These are phyloP conservation scores for Meiosimyza platycephala DNA, from an alignment of 2,888 invertebrate species.

Conservation along the genomic window DNA sequence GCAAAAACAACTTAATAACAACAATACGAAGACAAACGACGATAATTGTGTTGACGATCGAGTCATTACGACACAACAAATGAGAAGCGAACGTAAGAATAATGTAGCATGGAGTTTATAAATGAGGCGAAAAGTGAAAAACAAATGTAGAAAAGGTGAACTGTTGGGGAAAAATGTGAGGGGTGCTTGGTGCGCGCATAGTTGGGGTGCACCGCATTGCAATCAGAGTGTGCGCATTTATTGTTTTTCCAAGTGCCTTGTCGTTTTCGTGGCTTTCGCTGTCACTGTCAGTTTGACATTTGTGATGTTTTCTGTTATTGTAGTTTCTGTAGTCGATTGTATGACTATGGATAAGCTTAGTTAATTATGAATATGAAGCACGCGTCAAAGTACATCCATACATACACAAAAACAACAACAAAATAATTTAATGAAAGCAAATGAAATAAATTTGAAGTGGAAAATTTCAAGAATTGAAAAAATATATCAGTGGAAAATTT, in stretches of 20 bases:
- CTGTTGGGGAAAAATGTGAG: background rate
- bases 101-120: background rate
- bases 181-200: background rate
- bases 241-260: slow-evolving; percentile 6
- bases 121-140: background rate
- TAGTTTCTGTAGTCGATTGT: background rate
- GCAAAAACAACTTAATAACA: slow-evolving; percentile 13
- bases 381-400: background rate
- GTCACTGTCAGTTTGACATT: too few species aligned
- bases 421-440: background rate
- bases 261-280: background rate
- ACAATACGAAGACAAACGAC: background rate
- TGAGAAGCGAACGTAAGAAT: slow-evolving; percentile 2
- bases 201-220: background rate
- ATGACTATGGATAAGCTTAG: background rate
- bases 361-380: background rate
- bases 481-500: too few species aligned
- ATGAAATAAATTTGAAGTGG: too few species aligned
- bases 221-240: slow-evolving; percentile 2
- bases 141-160: too few species aligned
- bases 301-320: background rate
- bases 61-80: background rate
- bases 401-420: background rate
- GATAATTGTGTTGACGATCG: background rate
- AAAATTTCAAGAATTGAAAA: too few species aligned